phyloP scores from a whole-genome alignment of 2,888 invertebrate species.

The Lysandra bellargus region DNA sequence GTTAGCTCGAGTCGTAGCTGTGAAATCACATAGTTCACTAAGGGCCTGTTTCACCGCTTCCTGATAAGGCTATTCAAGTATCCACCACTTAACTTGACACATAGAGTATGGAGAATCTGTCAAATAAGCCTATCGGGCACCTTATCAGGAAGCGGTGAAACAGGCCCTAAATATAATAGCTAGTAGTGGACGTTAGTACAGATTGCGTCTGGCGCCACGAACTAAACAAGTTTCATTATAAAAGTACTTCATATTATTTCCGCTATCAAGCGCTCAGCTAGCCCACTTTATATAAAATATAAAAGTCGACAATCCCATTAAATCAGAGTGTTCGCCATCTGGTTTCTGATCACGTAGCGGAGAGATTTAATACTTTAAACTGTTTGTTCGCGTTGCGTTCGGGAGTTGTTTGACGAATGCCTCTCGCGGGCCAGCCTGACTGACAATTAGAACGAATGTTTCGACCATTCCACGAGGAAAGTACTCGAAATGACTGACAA shows the following conservation, averaged over 20 bases:
- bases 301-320: constrained; percentile 23
- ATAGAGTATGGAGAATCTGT: no score
- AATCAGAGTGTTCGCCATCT: neutral
- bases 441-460: neutral
- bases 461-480: neutral
- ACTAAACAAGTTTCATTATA: neutral
- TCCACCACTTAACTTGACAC: no score
- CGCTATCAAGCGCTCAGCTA: neutral
- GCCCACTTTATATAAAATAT: neutral
- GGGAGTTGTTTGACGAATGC: neutral
- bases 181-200: neutral
- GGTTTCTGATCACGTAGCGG: constrained; percentile 14
- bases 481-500: neutral
- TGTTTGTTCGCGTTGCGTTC: neutral
- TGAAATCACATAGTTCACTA: neutral
- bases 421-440: neutral
- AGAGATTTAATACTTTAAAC: constrained; percentile 19
- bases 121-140: no score
- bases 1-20: neutral
- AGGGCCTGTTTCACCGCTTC: no score
- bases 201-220: neutral
- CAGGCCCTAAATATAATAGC: no score
- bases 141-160: no score
- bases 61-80: no score
- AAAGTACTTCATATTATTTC: constrained; percentile 8